Evolutionary conservation across 2,797 vertebrate genomes (phyloP), one percentile per base, ranked within the genome.

Genomic region (Dryobates pubescens): DNA sequence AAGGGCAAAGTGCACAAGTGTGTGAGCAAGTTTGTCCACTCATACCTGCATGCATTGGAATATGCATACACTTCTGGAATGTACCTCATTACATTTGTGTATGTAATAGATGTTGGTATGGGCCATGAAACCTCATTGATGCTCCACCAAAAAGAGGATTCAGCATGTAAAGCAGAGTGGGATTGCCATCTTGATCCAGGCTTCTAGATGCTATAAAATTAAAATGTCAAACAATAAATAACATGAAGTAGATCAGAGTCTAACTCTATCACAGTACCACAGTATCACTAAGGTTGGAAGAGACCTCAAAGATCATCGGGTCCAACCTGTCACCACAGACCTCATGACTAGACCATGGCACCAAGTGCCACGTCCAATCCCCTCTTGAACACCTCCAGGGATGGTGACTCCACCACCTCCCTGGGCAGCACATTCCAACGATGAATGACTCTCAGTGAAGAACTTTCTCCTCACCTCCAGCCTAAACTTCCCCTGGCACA

Each of bases 11-110:
- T 22, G 32, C 90, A 87, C 79, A 79, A 17, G 9, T 62, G 38
- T 73, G 49, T 51, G 47, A 86, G 34, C 27, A 82, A 75, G 38
- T 64, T 76, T 38, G 38, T 64, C 51, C 0, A 0, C 71, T 57
- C 57, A 79, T 30, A 27, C 30, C 14, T 65, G 29, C 0, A 0
- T 63, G 32, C 1, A 0, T 1, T 34, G 41, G 41, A 91, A 70
- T 41, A 85, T 0, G 0, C 41, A 34, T 22, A 8, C 4, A 3
- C 47, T 61, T 78, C 23, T 49, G 47, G 78, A 89, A 87, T n/a
- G 57, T 5, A 41, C 10, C 5, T 36, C 58, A 77, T 87, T n/a
- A 51, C 49, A 34, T 73, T 83, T 63, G 9, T 24, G 41, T 16
- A 5, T 51, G 8, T 18, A 51, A 72, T 13, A 54, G 23, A 15